Evolutionary conservation across 2,888 invertebrate species (phyloP).

Genomic region (Leptinotarsa tumamoca): DNA sequence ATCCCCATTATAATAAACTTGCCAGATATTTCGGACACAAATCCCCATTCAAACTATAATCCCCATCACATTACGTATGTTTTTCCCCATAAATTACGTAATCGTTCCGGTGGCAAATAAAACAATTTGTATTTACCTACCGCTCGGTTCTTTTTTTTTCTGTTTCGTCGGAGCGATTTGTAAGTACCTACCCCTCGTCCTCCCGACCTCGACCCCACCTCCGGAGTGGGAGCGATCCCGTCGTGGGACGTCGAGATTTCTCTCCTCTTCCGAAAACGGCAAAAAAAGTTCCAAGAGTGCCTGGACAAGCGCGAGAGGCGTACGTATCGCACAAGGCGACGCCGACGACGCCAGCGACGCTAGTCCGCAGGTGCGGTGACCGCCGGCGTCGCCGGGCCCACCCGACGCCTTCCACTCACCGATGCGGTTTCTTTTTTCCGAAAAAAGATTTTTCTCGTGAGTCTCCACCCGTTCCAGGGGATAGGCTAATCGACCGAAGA

Average conservation of each 20-base stretch:
- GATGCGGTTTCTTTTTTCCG: conserved; percentile 66
- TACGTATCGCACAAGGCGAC: conserved; percentile 18
- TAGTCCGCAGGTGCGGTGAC: conserved; percentile 67
- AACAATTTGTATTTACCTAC: conserved; percentile 33
- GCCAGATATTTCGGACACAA: conserved; percentile 22
- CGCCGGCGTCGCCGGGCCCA: conserved; percentile 64
- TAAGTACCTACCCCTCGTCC: conserved; percentile 33
- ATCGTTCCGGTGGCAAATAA: conserved; percentile 20
- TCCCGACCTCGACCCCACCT: background rate
- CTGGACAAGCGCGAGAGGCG: conserved; percentile 28
- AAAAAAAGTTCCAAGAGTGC: conserved; percentile 18
- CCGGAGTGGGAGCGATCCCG: background rate
- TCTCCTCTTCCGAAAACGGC: conserved; percentile 3
- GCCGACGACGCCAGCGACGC: conserved; percentile 36
- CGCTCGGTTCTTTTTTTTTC: conserved; percentile 1
- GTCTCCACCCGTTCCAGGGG: conserved; percentile 67
- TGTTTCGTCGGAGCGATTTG: conserved; percentile 28
- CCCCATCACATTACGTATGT: conserved; percentile 13
- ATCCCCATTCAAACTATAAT: conserved; percentile 5
- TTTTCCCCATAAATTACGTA: conserved; percentile 21
- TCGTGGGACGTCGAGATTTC: conserved; percentile 10
- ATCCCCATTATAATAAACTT: conserved; percentile 1
- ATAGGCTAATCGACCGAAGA: conserved; percentile 67
- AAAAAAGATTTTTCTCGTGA: conserved; percentile 68
- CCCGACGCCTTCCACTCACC: conserved; percentile 61